phyloP scores from a whole-genome alignment of 2,797 vertebrate species.

The Neosalanx taihuensis region DNA sequence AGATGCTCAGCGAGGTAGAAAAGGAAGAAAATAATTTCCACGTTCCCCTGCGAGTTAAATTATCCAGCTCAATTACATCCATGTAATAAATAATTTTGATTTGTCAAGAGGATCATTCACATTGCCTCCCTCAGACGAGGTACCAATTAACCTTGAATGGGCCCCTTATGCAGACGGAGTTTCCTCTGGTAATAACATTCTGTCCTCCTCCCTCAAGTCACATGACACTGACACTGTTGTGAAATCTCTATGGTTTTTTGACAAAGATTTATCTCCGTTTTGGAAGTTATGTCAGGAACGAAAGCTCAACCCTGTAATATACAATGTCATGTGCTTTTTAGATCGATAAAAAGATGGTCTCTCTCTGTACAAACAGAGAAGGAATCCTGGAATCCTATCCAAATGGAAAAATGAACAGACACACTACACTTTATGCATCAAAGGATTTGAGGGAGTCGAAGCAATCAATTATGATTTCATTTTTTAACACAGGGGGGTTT shows the following conservation, averaged over 20 bases:
- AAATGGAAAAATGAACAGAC: neutral
- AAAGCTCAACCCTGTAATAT: neutral
- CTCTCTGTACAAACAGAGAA: neutral
- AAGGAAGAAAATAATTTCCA: constrained; percentile 13
- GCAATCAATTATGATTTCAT: constrained; percentile 30
- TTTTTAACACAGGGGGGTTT: neutral
- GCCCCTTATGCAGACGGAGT: neutral
- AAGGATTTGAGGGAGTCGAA: neutral
- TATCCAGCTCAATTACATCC: constrained; percentile 25
- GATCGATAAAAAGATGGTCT: neutral
- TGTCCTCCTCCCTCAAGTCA: neutral
- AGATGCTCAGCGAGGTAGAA: neutral
- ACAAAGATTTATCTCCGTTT: neutral
- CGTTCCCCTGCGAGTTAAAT: constrained; percentile 10
- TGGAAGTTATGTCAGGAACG: neutral
- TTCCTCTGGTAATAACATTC: neutral
- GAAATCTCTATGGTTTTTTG: neutral
- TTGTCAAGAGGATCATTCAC: constrained; percentile 12
- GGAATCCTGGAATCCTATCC: neutral
- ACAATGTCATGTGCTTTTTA: neutral
- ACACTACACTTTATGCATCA: neutral
- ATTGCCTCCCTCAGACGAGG: constrained; percentile 1
- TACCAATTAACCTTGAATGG: constrained; percentile 31
- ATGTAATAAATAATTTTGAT: constrained; percentile 21
- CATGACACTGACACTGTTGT: neutral